phyloP scores from a whole-genome alignment of 2,888 invertebrate species.

The Brachynemurus nebulosus region DNA sequence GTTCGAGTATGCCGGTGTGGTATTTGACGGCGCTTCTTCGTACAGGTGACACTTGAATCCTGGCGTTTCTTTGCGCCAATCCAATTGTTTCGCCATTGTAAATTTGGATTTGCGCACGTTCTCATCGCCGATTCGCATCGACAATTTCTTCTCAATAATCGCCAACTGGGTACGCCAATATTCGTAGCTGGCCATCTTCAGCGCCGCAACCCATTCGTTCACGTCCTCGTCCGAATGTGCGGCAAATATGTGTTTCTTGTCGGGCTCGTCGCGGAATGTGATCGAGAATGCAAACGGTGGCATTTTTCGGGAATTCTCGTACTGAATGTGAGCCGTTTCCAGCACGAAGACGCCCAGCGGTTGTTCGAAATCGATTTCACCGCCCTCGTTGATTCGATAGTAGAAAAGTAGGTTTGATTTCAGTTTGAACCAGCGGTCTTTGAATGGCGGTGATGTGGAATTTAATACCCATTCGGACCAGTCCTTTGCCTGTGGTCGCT shows the following conservation, averaged over 20 bases:
- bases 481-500: constrained; percentile 44
- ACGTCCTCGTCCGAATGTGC: constrained; percentile 56
- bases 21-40: background rate
- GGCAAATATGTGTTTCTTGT: constrained; percentile 54
- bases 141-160: constrained; percentile 50
- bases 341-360: constrained; percentile 60
- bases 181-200: constrained; percentile 58
- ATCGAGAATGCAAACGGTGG: constrained; percentile 64
- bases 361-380: constrained; percentile 43
- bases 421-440: constrained; percentile 65
- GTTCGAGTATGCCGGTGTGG: background rate
- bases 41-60: constrained; percentile 6
- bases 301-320: constrained; percentile 47
- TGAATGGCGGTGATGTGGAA: constrained; percentile 37
- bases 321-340: constrained; percentile 55
- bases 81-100: background rate
- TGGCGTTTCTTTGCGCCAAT: constrained; percentile 2
- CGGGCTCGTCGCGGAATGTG: constrained; percentile 49
- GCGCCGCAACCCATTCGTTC: constrained; percentile 52
- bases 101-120: background rate
- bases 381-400: constrained; percentile 51
- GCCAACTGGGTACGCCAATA: constrained; percentile 49
- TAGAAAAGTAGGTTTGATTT: constrained; percentile 63
- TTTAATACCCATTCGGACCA: constrained; percentile 32
- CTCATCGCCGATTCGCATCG: constrained; percentile 51